Conservation (phyloP, 1,140 invertebrate genomes). For the Drosophila ambigua region DNA sequence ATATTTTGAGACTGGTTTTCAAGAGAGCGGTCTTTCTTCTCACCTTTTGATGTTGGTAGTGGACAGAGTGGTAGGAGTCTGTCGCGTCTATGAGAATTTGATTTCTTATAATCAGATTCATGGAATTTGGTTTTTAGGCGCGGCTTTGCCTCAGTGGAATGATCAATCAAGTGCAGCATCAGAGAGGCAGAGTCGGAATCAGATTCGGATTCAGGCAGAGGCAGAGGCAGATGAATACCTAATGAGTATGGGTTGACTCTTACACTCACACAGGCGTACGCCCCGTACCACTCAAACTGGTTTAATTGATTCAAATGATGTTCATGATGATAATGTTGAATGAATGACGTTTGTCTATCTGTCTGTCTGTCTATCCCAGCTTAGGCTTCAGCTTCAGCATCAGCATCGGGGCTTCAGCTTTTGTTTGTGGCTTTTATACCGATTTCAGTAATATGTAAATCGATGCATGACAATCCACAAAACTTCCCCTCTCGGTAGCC, state of each 20-base stretch:
- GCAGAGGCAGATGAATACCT: slow-evolving; percentile 55
- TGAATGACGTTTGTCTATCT: slow-evolving; percentile 69
- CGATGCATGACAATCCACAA: slow-evolving; percentile 58
- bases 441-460: slow-evolving; percentile 71
- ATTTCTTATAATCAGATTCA: slow-evolving; percentile 75
- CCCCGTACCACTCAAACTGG: slow-evolving; percentile 41
- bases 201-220: slow-evolving; percentile 26
- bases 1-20: slow-evolving; percentile 34
- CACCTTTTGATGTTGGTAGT: slow-evolving; percentile 45
- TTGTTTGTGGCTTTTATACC: slow-evolving; percentile 37
- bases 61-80: slow-evolving; percentile 17
- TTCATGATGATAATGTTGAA: slow-evolving; percentile 48
- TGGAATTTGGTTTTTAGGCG: slow-evolving; percentile 75
- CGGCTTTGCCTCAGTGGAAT: slow-evolving; percentile 60
- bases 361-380: slow-evolving; percentile 56
- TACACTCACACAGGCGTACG: slow-evolving; percentile 39
- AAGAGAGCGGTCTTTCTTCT: slow-evolving; percentile 36
- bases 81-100: slow-evolving; percentile 61
- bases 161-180: slow-evolving; percentile 74
- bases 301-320: slow-evolving; percentile 81
- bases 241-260: slow-evolving; percentile 61
- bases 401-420: slow-evolving; percentile 23
- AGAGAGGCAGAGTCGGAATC: slow-evolving; percentile 36
- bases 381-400: slow-evolving; percentile 26
- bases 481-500: slow-evolving; percentile 47